A percentile compares a stretch with the other conserved stretches of the same genome.
These are phyloP conservation scores for Heliornis fulica DNA, from an alignment of 2,113 vertebrate genomes.

Conservation along the genomic window DNA sequence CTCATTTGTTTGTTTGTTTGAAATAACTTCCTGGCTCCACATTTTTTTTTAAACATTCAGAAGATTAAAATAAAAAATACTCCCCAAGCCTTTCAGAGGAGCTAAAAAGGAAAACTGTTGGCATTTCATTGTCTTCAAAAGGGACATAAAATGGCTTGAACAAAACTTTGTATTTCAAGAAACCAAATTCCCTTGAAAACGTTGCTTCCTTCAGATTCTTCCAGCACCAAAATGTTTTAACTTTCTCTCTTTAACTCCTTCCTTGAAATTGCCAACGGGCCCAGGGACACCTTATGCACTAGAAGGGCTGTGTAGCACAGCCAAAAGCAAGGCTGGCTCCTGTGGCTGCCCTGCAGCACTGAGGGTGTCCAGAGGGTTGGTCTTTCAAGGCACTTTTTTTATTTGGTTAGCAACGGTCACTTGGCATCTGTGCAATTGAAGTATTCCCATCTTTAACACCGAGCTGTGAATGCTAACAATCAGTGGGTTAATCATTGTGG, in stretches of 20 bases:
- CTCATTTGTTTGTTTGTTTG: conserved; percentile 17
- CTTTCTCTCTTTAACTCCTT: background rate
- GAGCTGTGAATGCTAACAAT: background rate
- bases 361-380: background rate
- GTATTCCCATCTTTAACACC: background rate
- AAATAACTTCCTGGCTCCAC: conserved; percentile 10
- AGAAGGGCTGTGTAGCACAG: background rate
- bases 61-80: conserved; percentile 9
- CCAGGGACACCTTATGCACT: background rate
- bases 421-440: conserved; percentile 15
- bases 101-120: conserved; percentile 34
- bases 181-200: background rate
- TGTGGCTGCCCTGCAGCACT: background rate
- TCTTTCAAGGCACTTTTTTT: background rate
- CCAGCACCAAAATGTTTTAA: background rate
- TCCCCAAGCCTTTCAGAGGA: background rate
- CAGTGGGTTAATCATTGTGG: conserved; percentile 40
- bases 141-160: background rate
- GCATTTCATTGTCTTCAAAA: conserved; percentile 19
- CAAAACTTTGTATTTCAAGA: conserved; percentile 4
- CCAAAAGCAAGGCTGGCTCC: background rate
- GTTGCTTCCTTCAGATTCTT: background rate
- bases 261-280: background rate
- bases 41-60: conserved; percentile 19
- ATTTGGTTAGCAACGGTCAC: conserved; percentile 7